These are phyloP conservation scores for Oreortyx pictus DNA, from an alignment of 2,797 vertebrate species.

Conservation along the genomic window DNA sequence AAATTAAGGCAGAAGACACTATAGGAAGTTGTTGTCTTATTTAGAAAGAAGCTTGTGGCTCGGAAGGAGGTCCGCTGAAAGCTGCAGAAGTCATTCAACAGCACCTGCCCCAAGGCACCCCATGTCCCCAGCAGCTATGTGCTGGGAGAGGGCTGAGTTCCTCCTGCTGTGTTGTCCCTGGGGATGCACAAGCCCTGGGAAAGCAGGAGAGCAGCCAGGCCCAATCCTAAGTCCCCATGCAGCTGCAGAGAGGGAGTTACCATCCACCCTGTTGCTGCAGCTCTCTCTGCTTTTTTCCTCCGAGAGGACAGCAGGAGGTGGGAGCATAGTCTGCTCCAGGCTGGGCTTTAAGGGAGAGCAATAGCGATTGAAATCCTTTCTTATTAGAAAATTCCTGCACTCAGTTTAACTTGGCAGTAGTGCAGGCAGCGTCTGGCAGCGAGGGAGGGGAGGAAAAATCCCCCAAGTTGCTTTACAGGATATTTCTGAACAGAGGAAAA, in stretches of 20 bases:
- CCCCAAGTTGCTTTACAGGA: background rate
- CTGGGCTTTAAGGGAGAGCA: background rate
- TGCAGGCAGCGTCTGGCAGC: background rate
- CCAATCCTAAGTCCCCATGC: background rate
- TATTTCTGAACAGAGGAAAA: background rate
- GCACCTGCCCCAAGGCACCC: background rate
- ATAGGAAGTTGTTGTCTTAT: background rate
- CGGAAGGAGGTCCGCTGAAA: background rate
- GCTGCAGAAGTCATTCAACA: background rate
- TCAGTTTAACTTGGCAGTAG: background rate
- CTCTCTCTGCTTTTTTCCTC: background rate
- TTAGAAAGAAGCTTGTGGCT: background rate
- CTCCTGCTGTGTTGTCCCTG: background rate
- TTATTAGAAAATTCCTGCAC: background rate
- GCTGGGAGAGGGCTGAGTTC: background rate
- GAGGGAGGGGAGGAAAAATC: rapidly evolving
- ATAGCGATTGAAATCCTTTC: background rate
- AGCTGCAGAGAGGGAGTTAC: too few relatives aligned
- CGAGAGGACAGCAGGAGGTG: background rate
- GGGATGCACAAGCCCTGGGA: background rate
- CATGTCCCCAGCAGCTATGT: background rate
- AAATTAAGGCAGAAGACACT: background rate
- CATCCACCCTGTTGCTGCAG: background rate
- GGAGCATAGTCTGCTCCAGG: background rate
- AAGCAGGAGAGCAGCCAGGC: background rate